Percentiles rank a stretch among this genome's conserved stretches.
Conservation (phyloP, 2,888 invertebrate species). For the Hemicrepidius hirtus region DNA sequence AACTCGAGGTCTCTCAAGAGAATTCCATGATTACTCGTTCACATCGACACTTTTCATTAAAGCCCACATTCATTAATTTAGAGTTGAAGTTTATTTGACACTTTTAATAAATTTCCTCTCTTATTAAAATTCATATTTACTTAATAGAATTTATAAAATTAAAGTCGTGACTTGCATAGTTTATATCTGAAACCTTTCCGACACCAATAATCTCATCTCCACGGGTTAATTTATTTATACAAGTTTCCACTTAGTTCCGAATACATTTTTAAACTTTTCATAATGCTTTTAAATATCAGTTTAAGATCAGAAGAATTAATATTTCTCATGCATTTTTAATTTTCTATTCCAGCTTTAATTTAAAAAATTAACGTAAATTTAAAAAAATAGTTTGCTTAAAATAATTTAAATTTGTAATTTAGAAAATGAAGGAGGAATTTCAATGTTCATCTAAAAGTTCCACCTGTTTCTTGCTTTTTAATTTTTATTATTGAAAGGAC, state of each 20-base stretch:
- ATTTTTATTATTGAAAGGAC: no score
- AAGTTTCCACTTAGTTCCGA: conserved; percentile 25
- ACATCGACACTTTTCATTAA: conserved; percentile 50
- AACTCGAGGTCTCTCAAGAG: conserved; percentile 48
- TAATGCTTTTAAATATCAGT: background rate
- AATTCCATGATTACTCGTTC: conserved; percentile 47
- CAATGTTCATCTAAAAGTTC: background rate
- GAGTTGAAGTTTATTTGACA: conserved; percentile 32
- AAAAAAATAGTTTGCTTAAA: no score
- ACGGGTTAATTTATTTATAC: conserved; percentile 25
- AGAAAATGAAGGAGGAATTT: no score
- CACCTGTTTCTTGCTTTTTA: background rate
- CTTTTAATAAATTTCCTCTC: conserved; percentile 42
- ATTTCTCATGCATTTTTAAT: no score
- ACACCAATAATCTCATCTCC: conserved; percentile 28
- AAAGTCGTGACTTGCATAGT: conserved; percentile 46
- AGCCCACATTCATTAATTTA: conserved; percentile 38
- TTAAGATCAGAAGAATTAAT: no score
- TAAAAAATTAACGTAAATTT: no score
- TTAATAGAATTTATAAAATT: conserved; percentile 44
- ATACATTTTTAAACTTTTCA: conserved; percentile 6
- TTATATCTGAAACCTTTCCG: conserved; percentile 27
- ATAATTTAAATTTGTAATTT: no score
- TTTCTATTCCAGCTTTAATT: no score
- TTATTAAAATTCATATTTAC: conserved; percentile 44